A percentile compares a stretch with the other conserved stretches of the same genome.
These are phyloP conservation scores for Orthonevra nobilis DNA, from an alignment of 2,888 invertebrate genomes.

Conservation along the genomic window DNA sequence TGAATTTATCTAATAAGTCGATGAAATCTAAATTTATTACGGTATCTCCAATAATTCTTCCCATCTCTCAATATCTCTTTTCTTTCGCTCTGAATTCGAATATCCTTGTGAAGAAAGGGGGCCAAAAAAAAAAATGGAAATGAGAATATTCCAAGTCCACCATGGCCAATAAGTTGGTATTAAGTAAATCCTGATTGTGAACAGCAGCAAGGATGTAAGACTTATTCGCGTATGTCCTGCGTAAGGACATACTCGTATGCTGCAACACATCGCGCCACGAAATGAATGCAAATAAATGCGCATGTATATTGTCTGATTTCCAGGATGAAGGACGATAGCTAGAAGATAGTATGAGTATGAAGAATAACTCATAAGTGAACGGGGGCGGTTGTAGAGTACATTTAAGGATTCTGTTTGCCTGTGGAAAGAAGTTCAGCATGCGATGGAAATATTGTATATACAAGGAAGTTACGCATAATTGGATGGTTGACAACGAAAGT, in stretches of 20 bases:
- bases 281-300: constrained; percentile 70
- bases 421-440: not conserved
- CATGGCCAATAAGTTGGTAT: constrained; percentile 53
- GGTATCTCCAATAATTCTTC: constrained; percentile 53
- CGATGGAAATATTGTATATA: too few relatives aligned
- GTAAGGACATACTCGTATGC: constrained; percentile 10
- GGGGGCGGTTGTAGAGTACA: constrained; percentile 39
- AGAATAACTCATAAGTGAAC: constrained; percentile 21
- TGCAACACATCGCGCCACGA: constrained; percentile 50
- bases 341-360: too few relatives aligned
- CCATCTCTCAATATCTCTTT: not conserved
- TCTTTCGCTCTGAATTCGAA: constrained; percentile 40
- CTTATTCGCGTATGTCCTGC: not conserved
- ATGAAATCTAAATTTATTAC: constrained; percentile 69
- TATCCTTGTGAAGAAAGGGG: constrained; percentile 19
- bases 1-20: constrained; percentile 66
- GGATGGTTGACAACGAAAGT: too few relatives aligned
- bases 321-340: constrained; percentile 37
- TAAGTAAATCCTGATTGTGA: constrained; percentile 47
- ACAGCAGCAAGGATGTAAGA: not conserved
- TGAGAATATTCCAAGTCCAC: constrained; percentile 64
- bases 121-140: constrained; percentile 34
- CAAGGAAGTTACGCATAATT: too few relatives aligned
- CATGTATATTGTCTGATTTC: constrained; percentile 69
- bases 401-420: constrained; percentile 20